phyloP scores from a whole-genome alignment of 2,797 vertebrate genomes.

The Simalia tracyae region DNA sequence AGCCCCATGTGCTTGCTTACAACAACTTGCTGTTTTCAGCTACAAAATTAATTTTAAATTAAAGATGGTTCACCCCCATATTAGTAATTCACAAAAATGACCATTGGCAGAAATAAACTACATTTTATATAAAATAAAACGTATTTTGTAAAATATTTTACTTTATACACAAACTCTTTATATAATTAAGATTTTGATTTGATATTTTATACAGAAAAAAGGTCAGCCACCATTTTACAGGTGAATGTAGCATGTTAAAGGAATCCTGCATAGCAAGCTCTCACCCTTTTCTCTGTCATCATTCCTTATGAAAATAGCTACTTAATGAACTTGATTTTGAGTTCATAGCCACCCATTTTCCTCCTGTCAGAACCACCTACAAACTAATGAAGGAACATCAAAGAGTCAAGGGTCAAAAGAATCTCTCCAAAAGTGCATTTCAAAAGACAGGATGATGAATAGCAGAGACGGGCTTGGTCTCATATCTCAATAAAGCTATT shows the following conservation, averaged over 20 bases:
- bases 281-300: not conserved
- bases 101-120: not conserved
- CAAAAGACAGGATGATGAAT: not conserved
- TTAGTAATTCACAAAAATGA: not conserved
- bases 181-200: not conserved
- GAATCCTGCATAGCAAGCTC: not conserved
- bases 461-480: conserved; percentile 26
- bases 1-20: not conserved
- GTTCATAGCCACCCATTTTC: not conserved
- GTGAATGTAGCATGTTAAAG: not conserved
- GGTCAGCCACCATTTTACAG: not conserved
- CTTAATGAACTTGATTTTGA: not conserved
- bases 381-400: not conserved
- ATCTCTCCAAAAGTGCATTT: not conserved
- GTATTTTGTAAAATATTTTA: not conserved
- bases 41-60: not conserved
- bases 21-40: not conserved
- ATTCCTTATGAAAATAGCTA: not conserved
- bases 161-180: not conserved
- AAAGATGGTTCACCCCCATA: not conserved
- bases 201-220: not conserved
- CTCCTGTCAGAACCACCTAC: not conserved
- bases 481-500: conserved; percentile 9
- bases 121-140: not conserved
- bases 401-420: not conserved